These are phyloP conservation scores for Heliconius ethilla DNA, from an alignment of 2,888 invertebrate species.

Conservation along the genomic window DNA sequence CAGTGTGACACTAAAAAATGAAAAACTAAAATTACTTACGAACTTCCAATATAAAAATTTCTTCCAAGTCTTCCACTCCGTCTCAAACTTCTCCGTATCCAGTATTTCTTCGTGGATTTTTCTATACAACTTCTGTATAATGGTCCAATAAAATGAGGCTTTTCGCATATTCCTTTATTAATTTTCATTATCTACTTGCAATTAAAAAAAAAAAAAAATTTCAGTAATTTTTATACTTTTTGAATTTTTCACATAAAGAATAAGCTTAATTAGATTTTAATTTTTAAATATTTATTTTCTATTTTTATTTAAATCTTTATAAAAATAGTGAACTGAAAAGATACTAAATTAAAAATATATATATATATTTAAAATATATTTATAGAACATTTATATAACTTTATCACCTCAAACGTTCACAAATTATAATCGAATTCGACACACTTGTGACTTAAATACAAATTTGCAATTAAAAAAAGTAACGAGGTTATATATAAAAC, in stretches of 20 bases:
- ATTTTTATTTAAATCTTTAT: too few relatives aligned
- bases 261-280: too few relatives aligned
- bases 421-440: not conserved
- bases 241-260: too few relatives aligned
- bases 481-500: not conserved
- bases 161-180: not conserved
- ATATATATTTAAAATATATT: not conserved
- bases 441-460: not conserved
- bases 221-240: too few relatives aligned
- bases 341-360: too few relatives aligned
- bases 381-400: not conserved
- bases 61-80: not conserved
- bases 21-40: not conserved
- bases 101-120: not conserved
- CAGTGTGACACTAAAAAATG: not conserved
- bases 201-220: too few relatives aligned
- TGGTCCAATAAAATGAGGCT: not conserved
- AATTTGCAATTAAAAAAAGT: not conserved
- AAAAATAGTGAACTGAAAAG: too few relatives aligned
- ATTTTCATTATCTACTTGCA: slow-evolving; percentile 1
- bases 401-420: not conserved
- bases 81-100: slow-evolving; percentile 8
- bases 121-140: slow-evolving; percentile 3
- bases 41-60: not conserved
- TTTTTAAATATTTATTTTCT: too few relatives aligned